phyloP scores from a whole-genome alignment of 1,140 invertebrate genomes.

The Aphis craccivora region DNA sequence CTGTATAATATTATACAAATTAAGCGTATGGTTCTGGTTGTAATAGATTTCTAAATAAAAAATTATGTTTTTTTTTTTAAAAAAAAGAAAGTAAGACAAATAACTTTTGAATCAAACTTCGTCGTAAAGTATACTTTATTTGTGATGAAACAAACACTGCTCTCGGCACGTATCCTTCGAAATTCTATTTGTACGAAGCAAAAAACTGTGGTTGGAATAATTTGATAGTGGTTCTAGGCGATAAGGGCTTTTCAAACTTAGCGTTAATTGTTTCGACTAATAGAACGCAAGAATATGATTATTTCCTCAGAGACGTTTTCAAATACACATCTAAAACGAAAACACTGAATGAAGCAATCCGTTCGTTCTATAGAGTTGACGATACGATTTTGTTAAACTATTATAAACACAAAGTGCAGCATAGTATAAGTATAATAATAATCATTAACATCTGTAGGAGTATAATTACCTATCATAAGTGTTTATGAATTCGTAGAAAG shows the following conservation, averaged over 20 bases:
- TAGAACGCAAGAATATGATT: background rate
- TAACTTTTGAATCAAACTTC: background rate
- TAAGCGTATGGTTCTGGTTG: too few species aligned
- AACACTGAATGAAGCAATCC: background rate
- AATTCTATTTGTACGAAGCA: background rate
- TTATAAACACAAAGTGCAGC: too few species aligned
- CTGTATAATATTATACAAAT: too few species aligned
- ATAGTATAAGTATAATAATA: too few species aligned
- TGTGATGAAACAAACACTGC: background rate
- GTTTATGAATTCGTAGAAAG: too few species aligned
- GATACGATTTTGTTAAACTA: background rate
- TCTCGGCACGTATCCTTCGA: background rate
- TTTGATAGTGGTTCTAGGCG: background rate
- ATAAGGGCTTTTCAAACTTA: background rate
- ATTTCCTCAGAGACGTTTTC: background rate
- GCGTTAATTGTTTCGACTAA: background rate
- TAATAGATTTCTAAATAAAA: too few species aligned
- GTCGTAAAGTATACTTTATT: background rate
- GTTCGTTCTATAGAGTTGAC: background rate
- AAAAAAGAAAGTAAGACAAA: background rate
- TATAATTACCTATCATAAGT: too few species aligned
- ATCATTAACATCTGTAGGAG: too few species aligned
- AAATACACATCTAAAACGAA: background rate
- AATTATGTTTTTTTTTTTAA: too few species aligned
- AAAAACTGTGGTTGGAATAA: background rate